Percentiles rank a stretch among this genome's conserved stretches.
phyloP scores from a whole-genome alignment of 2,797 vertebrate genomes.

The Enteromius anoplus region DNA sequence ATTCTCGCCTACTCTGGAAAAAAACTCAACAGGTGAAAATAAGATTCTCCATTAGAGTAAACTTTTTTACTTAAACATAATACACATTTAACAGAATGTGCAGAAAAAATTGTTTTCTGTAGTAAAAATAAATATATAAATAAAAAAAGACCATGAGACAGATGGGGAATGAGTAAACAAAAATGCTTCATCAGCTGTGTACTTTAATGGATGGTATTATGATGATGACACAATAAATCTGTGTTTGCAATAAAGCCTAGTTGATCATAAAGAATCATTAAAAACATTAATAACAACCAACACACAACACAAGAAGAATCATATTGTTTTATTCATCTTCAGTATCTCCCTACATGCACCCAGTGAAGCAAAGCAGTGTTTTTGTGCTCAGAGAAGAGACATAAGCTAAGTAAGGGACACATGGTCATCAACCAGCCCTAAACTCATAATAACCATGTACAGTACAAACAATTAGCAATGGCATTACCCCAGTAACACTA shows the following conservation, averaged over 20 bases:
- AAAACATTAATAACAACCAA: neutral
- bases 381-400: neutral
- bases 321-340: neutral
- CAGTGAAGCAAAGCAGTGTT: neutral
- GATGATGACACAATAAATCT: conserved; percentile 1
- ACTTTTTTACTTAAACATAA: neutral
- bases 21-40: neutral
- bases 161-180: neutral
- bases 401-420: neutral
- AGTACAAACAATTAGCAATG: neutral
- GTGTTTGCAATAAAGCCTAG: neutral
- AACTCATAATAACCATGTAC: neutral
- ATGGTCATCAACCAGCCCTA: neutral
- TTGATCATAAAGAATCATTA: neutral
- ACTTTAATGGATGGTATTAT: neutral
- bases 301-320: neutral
- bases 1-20: neutral
- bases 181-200: neutral
- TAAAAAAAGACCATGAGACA: neutral
- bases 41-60: neutral
- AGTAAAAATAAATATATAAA: no score
- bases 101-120: neutral
- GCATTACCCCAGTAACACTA: neutral
- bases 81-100: neutral
- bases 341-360: neutral